phyloP scores from a whole-genome alignment of 2,888 invertebrate species.

The Epinotia demarniana region DNA sequence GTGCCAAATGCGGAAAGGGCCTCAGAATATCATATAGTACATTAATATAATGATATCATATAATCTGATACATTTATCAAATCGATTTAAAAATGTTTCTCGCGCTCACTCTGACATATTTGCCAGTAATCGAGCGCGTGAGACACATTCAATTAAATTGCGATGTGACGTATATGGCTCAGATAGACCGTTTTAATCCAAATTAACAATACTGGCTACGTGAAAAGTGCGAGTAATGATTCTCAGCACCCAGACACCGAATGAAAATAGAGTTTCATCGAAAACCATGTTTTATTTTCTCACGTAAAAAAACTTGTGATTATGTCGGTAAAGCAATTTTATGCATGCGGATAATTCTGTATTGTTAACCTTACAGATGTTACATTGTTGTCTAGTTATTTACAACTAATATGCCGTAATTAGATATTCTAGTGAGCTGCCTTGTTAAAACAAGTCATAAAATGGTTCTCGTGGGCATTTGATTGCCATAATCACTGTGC shows the following conservation, averaged over 20 bases:
- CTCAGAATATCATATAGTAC: too few relatives aligned
- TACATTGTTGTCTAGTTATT: constrained; percentile 13
- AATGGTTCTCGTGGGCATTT: background rate
- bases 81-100: too few relatives aligned
- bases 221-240: background rate
- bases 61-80: too few relatives aligned
- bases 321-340: constrained; percentile 3
- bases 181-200: too few relatives aligned
- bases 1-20: too few relatives aligned
- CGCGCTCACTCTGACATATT: too few relatives aligned
- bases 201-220: too few relatives aligned
- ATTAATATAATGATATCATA: too few relatives aligned
- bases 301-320: background rate
- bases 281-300: constrained; percentile 1
- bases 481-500: constrained; percentile 2
- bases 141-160: too few relatives aligned
- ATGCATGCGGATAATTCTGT: constrained; percentile 6
- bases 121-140: too few relatives aligned
- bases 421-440: constrained; percentile 17
- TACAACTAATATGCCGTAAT: constrained; percentile 6
- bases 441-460: constrained; percentile 2
- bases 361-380: constrained; percentile 14
- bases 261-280: background rate
- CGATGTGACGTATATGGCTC: too few relatives aligned
- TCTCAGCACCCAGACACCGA: background rate